Conservation (phyloP, 2,113 vertebrate species). For the Tretioscincus oriximinensis region DNA sequence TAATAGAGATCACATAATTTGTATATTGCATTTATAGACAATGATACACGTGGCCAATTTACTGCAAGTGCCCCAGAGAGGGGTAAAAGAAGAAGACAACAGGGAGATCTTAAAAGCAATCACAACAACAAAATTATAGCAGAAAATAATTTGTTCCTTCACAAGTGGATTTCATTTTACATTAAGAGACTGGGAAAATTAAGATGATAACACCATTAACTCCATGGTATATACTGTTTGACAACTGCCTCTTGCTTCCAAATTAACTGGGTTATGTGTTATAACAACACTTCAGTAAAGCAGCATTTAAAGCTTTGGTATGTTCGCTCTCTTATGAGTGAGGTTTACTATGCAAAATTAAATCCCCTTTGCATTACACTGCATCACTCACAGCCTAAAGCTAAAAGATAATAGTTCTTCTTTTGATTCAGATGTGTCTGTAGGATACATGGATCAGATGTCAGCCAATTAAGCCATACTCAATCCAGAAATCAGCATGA, state of each 20-base stretch:
- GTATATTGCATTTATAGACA: conserved; percentile 11
- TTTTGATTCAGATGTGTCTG: no score
- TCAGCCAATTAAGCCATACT: no score
- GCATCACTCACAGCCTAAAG: conserved; percentile 20
- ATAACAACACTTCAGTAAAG: conserved; percentile 32
- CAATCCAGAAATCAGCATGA: no score
- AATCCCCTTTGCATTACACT: conserved; percentile 37
- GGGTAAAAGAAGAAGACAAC: conserved; percentile 38
- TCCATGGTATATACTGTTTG: conserved; percentile 51
- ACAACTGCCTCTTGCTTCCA: conserved; percentile 43
- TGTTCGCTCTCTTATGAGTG: conserved; percentile 34
- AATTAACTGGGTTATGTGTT: conserved; percentile 54
- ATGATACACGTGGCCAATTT: conserved; percentile 16
- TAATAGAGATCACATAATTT: conserved; percentile 24
- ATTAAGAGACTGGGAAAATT: conserved; percentile 56
- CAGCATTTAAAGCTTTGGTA: conserved; percentile 49
- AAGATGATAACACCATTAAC: conserved; percentile 56
- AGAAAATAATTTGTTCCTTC: conserved; percentile 48
- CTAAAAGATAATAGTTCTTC: neutral
- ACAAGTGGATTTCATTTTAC: conserved; percentile 48
- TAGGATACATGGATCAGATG: no score
- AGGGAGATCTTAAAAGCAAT: conserved; percentile 42
- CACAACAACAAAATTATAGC: conserved; percentile 42
- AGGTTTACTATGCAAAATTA: conserved; percentile 13
- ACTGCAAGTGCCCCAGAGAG: conserved; percentile 17